Conservation (phyloP, 2,113 vertebrate genomes). For the Brachionichthys hirsutus region DNA sequence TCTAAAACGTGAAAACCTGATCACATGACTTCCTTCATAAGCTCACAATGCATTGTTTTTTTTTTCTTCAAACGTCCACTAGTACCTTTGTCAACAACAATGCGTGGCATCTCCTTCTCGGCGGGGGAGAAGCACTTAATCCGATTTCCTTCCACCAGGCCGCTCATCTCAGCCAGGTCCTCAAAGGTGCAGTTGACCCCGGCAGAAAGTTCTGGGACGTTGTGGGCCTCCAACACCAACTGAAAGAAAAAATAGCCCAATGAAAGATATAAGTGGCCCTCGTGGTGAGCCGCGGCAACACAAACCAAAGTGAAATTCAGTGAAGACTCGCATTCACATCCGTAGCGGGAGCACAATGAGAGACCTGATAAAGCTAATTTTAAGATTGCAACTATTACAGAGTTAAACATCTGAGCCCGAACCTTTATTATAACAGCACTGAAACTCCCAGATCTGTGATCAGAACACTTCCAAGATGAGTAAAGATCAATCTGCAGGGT, state of each 20-base stretch:
- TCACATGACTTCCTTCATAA: no score
- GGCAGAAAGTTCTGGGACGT: conserved; percentile 93
- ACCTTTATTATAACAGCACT: no score
- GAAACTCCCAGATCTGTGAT: no score
- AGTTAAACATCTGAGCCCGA: no score
- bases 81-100: conserved; percentile 90
- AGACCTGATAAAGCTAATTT: no score
- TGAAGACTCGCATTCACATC: no score
- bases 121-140: conserved; percentile 92
- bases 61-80: not conserved
- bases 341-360: no score
- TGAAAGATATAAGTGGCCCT: not conserved
- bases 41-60: no score
- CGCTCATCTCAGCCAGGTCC: conserved; percentile 95
- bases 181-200: conserved; percentile 97
- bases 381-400: no score
- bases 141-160: conserved; percentile 91
- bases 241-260: conserved; percentile 55
- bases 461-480: conserved; percentile 3
- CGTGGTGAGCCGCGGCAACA: not conserved
- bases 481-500: conserved; percentile 26
- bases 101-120: conserved; percentile 93
- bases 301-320: no score
- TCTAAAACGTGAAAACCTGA: conserved; percentile 10
- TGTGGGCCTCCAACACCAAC: conserved; percentile 95